Evolutionary conservation across 2,113 vertebrate genomes (phyloP).

Genomic region (Crotalus helleri): DNA sequence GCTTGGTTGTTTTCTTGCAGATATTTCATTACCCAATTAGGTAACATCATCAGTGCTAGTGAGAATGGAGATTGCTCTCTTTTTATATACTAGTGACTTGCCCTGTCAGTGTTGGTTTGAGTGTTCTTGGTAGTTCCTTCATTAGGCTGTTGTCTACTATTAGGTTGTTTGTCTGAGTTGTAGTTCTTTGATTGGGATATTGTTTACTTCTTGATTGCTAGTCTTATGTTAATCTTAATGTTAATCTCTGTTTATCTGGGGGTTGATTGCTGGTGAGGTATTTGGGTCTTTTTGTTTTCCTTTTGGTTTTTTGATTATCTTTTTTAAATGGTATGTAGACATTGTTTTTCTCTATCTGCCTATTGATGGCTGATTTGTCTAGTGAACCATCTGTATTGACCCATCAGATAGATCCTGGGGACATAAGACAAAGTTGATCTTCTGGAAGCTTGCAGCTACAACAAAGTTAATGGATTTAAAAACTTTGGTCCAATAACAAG

Average conservation of each 20-base stretch:
- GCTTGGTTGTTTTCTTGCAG: neutral
- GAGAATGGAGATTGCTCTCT: neutral
- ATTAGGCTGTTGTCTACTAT: neutral
- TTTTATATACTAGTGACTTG: neutral
- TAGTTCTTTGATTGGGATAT: neutral
- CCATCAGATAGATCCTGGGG: neutral
- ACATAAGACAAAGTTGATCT: neutral
- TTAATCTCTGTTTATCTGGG: neutral
- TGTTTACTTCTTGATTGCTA: neutral
- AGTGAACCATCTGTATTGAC: neutral
- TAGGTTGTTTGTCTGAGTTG: neutral
- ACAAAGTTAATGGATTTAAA: neutral
- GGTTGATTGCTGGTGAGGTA: too few species aligned
- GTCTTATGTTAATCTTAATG: neutral
- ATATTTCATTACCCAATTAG: neutral
- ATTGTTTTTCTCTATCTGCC: neutral
- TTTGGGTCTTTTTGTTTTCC: neutral
- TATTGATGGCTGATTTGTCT: neutral
- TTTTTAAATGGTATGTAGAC: neutral
- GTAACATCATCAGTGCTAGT: neutral
- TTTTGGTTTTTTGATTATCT: neutral
- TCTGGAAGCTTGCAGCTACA: neutral
- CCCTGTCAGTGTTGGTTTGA: neutral
- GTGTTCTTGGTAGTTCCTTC: neutral
- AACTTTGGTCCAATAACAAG: neutral